Conservation (phyloP, 2,113 vertebrate species). For the Galeopterus variegatus region DNA sequence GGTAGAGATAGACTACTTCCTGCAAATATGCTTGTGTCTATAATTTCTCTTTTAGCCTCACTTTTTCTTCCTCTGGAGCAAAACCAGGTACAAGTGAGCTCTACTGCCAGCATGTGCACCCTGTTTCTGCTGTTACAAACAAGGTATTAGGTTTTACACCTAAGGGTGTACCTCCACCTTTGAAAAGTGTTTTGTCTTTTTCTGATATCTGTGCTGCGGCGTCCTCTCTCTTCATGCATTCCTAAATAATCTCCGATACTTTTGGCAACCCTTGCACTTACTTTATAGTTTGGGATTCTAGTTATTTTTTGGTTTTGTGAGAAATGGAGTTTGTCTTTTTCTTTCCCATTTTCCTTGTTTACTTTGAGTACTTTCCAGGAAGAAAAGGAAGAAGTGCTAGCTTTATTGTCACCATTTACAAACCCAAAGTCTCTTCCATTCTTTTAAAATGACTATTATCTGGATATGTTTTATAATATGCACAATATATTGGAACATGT, state of each 20-base stretch:
- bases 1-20: background rate
- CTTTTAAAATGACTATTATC: background rate
- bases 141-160: background rate
- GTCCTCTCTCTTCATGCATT: background rate
- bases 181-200: background rate
- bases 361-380: background rate
- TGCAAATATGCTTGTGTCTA: background rate
- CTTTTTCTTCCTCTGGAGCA: slow-evolving; percentile 17
- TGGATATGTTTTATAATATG: background rate
- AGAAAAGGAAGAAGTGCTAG: background rate
- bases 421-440: background rate
- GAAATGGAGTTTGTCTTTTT: background rate
- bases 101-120: background rate
- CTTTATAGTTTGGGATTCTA: background rate
- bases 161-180: background rate
- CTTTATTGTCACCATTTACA: background rate
- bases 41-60: slow-evolving; percentile 4
- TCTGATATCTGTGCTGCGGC: background rate
- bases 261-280: background rate
- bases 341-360: background rate
- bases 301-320: background rate
- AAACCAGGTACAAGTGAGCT: background rate
- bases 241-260: background rate
- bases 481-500: background rate
- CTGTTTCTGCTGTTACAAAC: background rate